These are phyloP conservation scores for Tribolium castaneum DNA, from an alignment of 1,140 invertebrate species.

Conservation along the genomic window DNA sequence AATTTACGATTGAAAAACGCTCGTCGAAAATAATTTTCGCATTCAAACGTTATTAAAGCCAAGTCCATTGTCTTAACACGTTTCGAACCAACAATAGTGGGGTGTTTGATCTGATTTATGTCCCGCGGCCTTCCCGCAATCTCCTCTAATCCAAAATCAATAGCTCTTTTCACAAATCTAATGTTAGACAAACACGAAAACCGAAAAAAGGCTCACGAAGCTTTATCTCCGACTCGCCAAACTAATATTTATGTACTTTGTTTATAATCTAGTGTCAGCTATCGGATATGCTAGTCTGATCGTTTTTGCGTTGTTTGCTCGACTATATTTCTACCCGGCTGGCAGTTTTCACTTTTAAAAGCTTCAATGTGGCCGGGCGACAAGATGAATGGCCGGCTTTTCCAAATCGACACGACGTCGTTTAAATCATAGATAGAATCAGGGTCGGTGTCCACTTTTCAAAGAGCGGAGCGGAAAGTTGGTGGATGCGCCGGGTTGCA, in stretches of 20 bases:
- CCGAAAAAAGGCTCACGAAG: not conserved
- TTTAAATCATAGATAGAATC: constrained; percentile 16
- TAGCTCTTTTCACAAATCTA: not conserved
- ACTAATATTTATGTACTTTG: constrained; percentile 44
- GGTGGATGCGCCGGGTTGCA: no score
- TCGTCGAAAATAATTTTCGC: no score
- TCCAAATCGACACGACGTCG: not conserved
- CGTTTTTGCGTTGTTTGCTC: constrained; percentile 1
- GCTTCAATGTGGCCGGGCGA: not conserved
- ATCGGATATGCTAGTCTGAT: constrained; percentile 14
- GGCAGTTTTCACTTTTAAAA: constrained; percentile 28
- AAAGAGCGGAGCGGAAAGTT: no score
- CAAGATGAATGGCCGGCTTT: constrained; percentile 5
- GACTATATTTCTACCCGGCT: not conserved
- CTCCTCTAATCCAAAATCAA: not conserved
- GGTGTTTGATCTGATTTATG: not conserved
- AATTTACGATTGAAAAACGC: no score
- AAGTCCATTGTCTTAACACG: not conserved
- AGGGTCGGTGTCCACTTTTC: not conserved
- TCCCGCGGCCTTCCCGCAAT: not conserved
- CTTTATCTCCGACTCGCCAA: constrained; percentile 27
- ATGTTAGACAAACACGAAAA: not conserved
- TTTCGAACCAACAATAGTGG: not conserved
- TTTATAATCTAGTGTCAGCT: constrained; percentile 32
- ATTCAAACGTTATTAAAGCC: not conserved